phyloP scores from a whole-genome alignment of 1,140 invertebrate species.

The fruit fly (Drosophila melanogaster) region DNA sequence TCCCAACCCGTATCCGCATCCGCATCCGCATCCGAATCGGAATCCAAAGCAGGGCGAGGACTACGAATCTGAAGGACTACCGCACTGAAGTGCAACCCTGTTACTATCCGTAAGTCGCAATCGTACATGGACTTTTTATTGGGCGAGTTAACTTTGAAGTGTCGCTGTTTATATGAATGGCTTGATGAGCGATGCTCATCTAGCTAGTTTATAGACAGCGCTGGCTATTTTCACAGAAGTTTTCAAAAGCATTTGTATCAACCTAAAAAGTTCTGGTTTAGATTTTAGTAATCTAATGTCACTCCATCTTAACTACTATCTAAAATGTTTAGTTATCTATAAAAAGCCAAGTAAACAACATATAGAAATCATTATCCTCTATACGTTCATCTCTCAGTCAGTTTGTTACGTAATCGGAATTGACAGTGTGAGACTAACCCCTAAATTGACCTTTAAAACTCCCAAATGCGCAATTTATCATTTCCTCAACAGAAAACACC shows the following conservation, averaged over 20 bases:
- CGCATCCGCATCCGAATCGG: not conserved
- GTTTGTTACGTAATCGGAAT: constrained; percentile 29
- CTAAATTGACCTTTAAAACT: constrained; percentile 84
- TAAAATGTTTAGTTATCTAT: not conserved
- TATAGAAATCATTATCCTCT: not conserved
- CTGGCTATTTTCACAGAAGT: not conserved
- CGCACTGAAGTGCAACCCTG: constrained; percentile 61
- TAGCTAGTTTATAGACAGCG: constrained; percentile 2
- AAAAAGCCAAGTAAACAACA: not conserved
- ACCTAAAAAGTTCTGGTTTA: not conserved
- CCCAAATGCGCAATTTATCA: constrained; percentile 84
- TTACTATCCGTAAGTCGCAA: constrained; percentile 20
- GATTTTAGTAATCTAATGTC: too few species aligned
- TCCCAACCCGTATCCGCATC: not conserved
- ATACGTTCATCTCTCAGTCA: constrained; percentile 57
- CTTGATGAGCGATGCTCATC: not conserved
- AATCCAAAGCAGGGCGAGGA: not conserved
- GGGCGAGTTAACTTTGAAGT: constrained; percentile 80
- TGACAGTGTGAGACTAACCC: constrained; percentile 61
- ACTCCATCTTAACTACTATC: too few species aligned
- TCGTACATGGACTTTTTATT: constrained; percentile 74
- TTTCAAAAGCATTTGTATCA: not conserved
- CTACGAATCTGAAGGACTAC: not conserved
- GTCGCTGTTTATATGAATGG: constrained; percentile 70
- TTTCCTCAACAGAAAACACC: constrained; percentile 65